phyloP scores from a whole-genome alignment of 2,797 vertebrate genomes.

The Callimico goeldii region DNA sequence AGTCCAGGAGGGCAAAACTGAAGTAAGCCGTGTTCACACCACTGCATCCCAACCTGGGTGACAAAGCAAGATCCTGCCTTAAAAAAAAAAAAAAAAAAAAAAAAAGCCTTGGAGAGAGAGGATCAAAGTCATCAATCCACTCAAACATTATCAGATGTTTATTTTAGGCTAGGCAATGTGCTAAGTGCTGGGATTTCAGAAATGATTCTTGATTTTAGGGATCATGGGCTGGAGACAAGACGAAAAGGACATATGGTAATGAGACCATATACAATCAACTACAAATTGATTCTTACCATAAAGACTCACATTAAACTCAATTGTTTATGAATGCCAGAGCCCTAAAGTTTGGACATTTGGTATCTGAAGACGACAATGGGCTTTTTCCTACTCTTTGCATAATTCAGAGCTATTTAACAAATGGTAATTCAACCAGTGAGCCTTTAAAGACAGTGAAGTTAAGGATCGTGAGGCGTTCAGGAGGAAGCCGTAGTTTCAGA shows the following conservation, averaged over 20 bases:
- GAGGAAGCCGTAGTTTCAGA: constrained; percentile 37
- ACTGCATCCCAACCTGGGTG: not conserved
- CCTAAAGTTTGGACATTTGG: not conserved
- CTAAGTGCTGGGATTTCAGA: constrained; percentile 25
- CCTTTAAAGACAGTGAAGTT: not conserved
- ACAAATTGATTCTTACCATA: constrained; percentile 15
- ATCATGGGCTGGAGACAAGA: not conserved
- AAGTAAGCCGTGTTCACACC: not conserved
- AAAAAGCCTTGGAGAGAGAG: not conserved
- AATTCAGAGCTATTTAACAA: constrained; percentile 18
- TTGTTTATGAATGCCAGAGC: not conserved
- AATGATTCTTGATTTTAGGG: not conserved
- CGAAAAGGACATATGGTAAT: not conserved
- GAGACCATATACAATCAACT: not conserved
- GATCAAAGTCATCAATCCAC: not conserved
- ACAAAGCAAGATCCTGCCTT: not conserved
- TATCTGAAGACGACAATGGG: not conserved
- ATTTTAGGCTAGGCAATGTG: not conserved
- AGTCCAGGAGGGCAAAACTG: not conserved
- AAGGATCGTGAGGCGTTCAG: not conserved
- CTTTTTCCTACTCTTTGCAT: not conserved
- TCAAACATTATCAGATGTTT: constrained; percentile 9
- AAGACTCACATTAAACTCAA: not conserved
- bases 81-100: not conserved
- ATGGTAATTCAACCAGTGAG: constrained; percentile 29